Conservation (phyloP, 2,888 invertebrate genomes). For the Lycia hirtaria region DNA sequence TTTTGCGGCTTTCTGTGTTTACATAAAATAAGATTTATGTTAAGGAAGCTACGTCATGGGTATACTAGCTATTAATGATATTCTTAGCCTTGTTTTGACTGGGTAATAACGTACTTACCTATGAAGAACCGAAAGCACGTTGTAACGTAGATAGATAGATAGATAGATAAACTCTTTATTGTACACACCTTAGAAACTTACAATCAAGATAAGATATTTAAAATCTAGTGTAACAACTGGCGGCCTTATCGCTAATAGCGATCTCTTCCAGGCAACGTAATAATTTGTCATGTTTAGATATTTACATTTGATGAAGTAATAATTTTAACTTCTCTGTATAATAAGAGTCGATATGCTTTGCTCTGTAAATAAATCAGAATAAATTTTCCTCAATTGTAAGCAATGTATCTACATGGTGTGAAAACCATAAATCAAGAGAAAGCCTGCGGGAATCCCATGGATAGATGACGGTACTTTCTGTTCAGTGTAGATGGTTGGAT, state of each 20-base stretch:
- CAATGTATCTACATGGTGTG: background rate
- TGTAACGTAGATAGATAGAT: background rate
- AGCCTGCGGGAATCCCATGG: slow-evolving; percentile 1
- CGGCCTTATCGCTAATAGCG: too few species aligned
- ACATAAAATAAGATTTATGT: background rate
- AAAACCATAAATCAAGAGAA: slow-evolving; percentile 1
- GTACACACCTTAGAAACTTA: background rate
- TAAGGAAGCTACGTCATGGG: background rate
- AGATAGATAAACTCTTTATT: too few species aligned
- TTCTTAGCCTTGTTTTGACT: background rate
- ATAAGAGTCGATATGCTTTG: too few species aligned
- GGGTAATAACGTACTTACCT: background rate
- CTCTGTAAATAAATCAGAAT: background rate
- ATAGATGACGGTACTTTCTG: background rate
- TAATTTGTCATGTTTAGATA: too few species aligned
- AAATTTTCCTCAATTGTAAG: slow-evolving; percentile 2
- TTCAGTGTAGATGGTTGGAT: background rate
- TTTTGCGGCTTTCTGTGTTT: slow-evolving; percentile 13
- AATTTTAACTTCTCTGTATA: too few species aligned
- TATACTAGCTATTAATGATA: background rate
- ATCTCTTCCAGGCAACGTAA: too few species aligned
- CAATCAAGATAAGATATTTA: background rate
- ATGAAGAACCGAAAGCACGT: background rate
- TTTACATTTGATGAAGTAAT: too few species aligned
- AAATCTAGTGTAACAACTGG: too few species aligned